Percentiles rank a stretch among this genome's conserved stretches.
Conservation (phyloP, 2,113 vertebrate genomes). For the Clarias batrachus region DNA sequence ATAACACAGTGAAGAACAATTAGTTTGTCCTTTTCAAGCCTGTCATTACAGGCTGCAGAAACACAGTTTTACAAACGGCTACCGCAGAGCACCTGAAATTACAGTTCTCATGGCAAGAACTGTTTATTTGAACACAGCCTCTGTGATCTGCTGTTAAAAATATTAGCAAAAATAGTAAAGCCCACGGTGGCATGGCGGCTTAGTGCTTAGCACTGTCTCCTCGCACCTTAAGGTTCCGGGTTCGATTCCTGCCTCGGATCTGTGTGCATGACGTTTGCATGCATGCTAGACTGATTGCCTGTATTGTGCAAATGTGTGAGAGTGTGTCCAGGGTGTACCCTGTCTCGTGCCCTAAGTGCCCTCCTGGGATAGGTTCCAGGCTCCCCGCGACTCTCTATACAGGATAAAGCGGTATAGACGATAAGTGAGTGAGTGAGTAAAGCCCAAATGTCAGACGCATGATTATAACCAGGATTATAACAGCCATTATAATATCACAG, state of each 20-base stretch:
- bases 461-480: conserved; percentile 35
- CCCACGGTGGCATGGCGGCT: not conserved
- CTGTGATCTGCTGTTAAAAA: conserved; percentile 21
- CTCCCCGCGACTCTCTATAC: too few species aligned
- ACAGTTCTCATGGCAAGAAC: conserved; percentile 30
- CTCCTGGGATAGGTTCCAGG: too few species aligned
- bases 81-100: conserved; percentile 47
- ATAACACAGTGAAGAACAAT: conserved; percentile 45
- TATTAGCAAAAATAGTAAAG: conserved; percentile 13
- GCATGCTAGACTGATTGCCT: too few species aligned
- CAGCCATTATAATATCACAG: conserved; percentile 32
- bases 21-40: conserved; percentile 25
- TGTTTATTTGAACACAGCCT: conserved; percentile 36
- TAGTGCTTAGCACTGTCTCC: too few species aligned
- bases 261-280: too few species aligned
- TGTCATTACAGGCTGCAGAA: conserved; percentile 47
- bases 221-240: too few species aligned
- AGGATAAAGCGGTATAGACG: too few species aligned
- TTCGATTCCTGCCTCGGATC: too few species aligned
- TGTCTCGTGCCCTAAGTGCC: too few species aligned
- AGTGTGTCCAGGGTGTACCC: too few species aligned
- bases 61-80: conserved; percentile 9
- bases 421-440: not conserved
- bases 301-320: too few species aligned
- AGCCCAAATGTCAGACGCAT: conserved; percentile 28